Percentiles rank a stretch among this genome's conserved stretches.
Evolutionary conservation across 2,113 vertebrate species (phyloP).

Genomic region (Crotophaga sulcirostris): DNA sequence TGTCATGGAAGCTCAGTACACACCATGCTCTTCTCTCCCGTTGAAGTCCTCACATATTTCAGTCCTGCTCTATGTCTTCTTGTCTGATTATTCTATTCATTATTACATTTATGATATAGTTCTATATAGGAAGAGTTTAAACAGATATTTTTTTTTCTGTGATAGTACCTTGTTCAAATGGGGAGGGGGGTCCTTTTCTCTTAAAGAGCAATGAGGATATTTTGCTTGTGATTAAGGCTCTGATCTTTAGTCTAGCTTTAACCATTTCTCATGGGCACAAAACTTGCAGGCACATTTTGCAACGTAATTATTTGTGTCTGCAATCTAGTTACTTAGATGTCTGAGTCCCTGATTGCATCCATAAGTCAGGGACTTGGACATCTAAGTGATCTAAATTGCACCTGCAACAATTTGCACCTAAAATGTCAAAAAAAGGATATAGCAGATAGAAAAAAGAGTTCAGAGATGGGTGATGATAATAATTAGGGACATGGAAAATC

Average conservation of each 20-base stretch:
- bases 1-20: background rate
- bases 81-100: background rate
- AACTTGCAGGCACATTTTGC: constrained; percentile 45
- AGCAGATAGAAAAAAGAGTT: constrained; percentile 21
- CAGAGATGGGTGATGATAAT: constrained; percentile 27
- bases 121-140: background rate
- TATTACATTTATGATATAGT: background rate
- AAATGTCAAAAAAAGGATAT: constrained; percentile 50
- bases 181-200: background rate
- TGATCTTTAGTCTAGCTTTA: constrained; percentile 34
- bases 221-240: constrained; percentile 27
- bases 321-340: constrained; percentile 55
- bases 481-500: constrained; percentile 41
- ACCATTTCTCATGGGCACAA: constrained; percentile 24
- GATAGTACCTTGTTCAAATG: background rate
- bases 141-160: background rate
- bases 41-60: background rate
- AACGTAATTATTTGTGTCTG: constrained; percentile 57
- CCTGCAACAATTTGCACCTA: constrained; percentile 54
- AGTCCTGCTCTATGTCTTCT: background rate
- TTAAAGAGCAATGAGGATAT: background rate
- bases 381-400: constrained; percentile 65
- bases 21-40: background rate
- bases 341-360: constrained; percentile 57
- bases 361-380: constrained; percentile 55